Conservation (phyloP, 2,888 invertebrate species). For the Diarsia rubi region DNA sequence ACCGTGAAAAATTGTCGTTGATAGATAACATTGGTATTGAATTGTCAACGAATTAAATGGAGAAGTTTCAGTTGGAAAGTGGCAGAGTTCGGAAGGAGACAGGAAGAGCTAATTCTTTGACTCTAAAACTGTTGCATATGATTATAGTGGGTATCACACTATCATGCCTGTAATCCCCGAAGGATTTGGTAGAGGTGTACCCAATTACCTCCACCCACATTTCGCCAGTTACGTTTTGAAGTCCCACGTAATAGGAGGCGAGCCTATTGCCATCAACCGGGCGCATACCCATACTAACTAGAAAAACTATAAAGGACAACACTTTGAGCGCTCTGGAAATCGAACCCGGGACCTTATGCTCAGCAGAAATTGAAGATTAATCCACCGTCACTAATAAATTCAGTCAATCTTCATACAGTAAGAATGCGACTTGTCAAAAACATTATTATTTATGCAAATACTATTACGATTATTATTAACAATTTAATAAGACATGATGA, state of each 20-base stretch:
- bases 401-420: neutral
- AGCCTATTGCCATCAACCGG: no score
- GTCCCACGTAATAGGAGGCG: no score
- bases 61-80: constrained; percentile 23
- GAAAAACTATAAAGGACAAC: no score
- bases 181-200: no score
- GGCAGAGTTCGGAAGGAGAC: neutral
- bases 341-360: no score
- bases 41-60: neutral
- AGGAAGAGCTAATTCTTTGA: neutral
- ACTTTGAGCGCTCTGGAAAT: no score
- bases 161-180: no score
- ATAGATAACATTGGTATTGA: constrained; percentile 21
- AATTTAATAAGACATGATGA: neutral
- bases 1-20: constrained; percentile 18
- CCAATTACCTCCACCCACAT: no score
- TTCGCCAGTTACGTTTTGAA: no score
- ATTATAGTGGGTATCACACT: neutral
- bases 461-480: neutral
- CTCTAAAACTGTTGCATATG: neutral
- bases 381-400: neutral
- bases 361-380: no score
- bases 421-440: neutral
- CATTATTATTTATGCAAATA: neutral
- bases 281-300: no score